Percentiles rank a stretch among this genome's conserved stretches.
phyloP scores from a whole-genome alignment of 2,888 invertebrate genomes.

The Orchesella flavescens region DNA sequence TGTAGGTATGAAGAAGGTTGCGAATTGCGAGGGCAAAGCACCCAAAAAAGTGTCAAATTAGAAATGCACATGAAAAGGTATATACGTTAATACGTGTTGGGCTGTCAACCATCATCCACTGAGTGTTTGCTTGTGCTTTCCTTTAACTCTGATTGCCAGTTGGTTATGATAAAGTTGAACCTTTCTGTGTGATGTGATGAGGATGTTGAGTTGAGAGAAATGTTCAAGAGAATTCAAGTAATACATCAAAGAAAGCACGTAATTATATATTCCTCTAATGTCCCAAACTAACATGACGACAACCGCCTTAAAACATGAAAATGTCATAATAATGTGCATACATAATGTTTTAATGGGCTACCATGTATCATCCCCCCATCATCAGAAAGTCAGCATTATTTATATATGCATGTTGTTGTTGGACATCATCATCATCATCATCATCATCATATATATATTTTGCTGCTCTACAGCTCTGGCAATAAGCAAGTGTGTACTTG shows the following conservation, averaged over 20 bases:
- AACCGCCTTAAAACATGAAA: slow-evolving; percentile 59
- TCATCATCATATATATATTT: too few relatives aligned
- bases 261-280: slow-evolving; percentile 37
- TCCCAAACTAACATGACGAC: slow-evolving; percentile 53
- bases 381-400: slow-evolving; percentile 35
- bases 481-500: slow-evolving; percentile 25
- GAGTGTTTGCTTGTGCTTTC: too few relatives aligned
- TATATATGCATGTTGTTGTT: slow-evolving; percentile 14
- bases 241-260: slow-evolving; percentile 36
- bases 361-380: slow-evolving; percentile 14
- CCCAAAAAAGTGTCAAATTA: too few relatives aligned
- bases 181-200: too few relatives aligned
- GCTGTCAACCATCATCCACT: too few relatives aligned
- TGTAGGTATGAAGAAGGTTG: too few relatives aligned
- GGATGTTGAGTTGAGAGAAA: background rate
- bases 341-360: slow-evolving; percentile 48
- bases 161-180: too few relatives aligned
- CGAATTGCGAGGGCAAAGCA: too few relatives aligned
- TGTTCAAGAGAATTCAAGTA: slow-evolving; percentile 34
- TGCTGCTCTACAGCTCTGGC: background rate
- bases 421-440: slow-evolving; percentile 33
- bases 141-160: too few relatives aligned
- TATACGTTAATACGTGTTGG: too few relatives aligned
- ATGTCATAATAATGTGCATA: slow-evolving; percentile 56
- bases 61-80: too few relatives aligned